These are phyloP conservation scores for Amblyopsis hoosieri DNA, from an alignment of 2,797 vertebrate species.

Conservation along the genomic window DNA sequence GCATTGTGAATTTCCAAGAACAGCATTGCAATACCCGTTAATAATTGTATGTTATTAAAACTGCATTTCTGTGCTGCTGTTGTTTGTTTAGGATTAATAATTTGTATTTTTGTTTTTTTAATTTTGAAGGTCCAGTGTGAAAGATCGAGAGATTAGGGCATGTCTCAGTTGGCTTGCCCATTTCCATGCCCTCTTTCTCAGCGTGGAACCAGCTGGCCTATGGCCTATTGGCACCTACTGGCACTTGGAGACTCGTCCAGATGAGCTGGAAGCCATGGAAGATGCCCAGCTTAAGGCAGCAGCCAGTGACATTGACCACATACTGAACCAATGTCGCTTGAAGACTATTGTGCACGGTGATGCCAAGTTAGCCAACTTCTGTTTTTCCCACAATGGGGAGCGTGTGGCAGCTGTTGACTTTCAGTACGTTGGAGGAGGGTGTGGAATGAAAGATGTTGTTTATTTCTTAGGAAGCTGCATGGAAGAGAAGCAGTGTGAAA, in stretches of 20 bases:
- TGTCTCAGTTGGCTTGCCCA: constrained; percentile 79
- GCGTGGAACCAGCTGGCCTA: constrained; percentile 63
- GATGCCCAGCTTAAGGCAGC: constrained; percentile 69
- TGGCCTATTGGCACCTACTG: constrained; percentile 82
- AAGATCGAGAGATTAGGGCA: constrained; percentile 70
- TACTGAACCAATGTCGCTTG: constrained; percentile 69
- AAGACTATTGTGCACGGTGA: constrained; percentile 80
- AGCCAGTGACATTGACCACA: constrained; percentile 68
- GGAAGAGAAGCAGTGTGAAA: constrained; percentile 75
- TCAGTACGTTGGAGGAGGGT: constrained; percentile 81
- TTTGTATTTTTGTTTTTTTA: neutral
- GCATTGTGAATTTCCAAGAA: neutral
- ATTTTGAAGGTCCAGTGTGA: constrained; percentile 60
- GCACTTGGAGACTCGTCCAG: constrained; percentile 81
- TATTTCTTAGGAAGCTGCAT: constrained; percentile 80
- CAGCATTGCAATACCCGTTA: neutral
- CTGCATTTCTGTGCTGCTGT: neutral
- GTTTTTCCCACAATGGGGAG: constrained; percentile 66
- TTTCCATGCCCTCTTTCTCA: constrained; percentile 78
- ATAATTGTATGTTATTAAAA: neutral
- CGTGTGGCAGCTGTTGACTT: constrained; percentile 79
- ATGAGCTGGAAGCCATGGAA: constrained; percentile 77
- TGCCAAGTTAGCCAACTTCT: constrained; percentile 82
- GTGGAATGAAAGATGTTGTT: constrained; percentile 80
- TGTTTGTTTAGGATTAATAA: neutral